A percentile compares a stretch with the other conserved stretches of the same genome.
These are phyloP conservation scores for Pristionchus exspectatus DNA, from an alignment of 2,888 invertebrate species.

Conservation along the genomic window DNA sequence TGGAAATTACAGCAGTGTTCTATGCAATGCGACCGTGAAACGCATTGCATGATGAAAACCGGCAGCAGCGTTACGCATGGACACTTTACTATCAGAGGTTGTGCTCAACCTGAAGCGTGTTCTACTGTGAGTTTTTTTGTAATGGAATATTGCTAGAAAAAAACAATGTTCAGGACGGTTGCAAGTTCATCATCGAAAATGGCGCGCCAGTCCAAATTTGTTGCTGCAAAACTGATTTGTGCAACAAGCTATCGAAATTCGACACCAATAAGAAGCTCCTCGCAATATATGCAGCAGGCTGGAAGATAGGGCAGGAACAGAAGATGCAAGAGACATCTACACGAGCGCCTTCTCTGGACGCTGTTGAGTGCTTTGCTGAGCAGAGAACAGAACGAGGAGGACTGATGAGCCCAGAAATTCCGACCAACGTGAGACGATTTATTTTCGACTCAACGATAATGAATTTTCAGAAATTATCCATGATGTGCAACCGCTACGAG, in stretches of 20 bases:
- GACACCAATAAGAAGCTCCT: background rate
- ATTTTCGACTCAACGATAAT: background rate
- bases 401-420: background rate
- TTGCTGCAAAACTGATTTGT: background rate
- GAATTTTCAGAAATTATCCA: background rate
- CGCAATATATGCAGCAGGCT: background rate
- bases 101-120: background rate
- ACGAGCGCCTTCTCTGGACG: no score
- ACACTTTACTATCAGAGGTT: background rate
- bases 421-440: background rate
- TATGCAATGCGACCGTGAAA: background rate
- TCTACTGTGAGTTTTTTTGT: background rate
- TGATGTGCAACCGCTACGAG: background rate
- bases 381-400: background rate
- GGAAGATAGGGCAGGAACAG: background rate
- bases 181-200: background rate
- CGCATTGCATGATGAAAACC: background rate
- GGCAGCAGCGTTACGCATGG: background rate
- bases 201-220: background rate
- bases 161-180: background rate
- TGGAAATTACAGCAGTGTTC: background rate
- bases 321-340: background rate
- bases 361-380: background rate
- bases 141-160: background rate
- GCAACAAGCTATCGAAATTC: background rate